Base-by-base conservation (phyloP, 2,797 vertebrate genomes). In the Lepus townsendii region DNA sequence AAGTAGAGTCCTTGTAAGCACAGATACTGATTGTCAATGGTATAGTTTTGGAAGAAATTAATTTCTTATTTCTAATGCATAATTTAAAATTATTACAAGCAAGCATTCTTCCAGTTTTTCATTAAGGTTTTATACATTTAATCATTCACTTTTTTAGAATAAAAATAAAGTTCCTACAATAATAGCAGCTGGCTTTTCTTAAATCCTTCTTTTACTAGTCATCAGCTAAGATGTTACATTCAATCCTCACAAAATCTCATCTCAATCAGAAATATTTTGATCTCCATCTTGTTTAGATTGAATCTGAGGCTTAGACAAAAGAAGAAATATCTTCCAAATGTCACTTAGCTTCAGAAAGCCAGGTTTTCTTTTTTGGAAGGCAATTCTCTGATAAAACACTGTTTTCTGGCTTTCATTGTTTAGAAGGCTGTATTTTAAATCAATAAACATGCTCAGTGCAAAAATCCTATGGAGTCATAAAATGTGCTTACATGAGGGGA, bases 41-140 rank as follows among this genome's bases (percentile, higher is more conserved):
- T 0, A 1, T 66, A 50, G 26, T 42, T 85, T 35, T 52, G 7
- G 13, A 85, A 76, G 66, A 91, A 86, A 2, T 0, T 68, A 57
- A 69, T 71, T 60, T 65, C 11, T 54, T 83, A 75, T 8, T 17
- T 78, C 17, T 47, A 27, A 9, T 38, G 0, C 30, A 19, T 38
- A 8, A 75, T 60, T 85, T 92, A 87, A 90, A 93, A 91, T 66
- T 76, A 72, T 78, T 60, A 86, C 2, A 50, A 42, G 5, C 7
- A 68, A 83, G 12, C 14, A 38, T 22, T 50, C 30, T 91, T 75
- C 60, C 71, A 0, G 0, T 10, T 86, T 77, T 60, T 52, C 10
- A 77, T 5, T 73, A 7, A 3, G 17, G 2, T 62, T 94, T 75
- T 88, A 1, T 57, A 69, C 87, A 77, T 50, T 9, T n/a, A 90